A percentile compares a stretch with the other conserved stretches of the same genome.
Conservation (phyloP, 2,797 vertebrate species). For the Schizothorax lantsangensis region DNA sequence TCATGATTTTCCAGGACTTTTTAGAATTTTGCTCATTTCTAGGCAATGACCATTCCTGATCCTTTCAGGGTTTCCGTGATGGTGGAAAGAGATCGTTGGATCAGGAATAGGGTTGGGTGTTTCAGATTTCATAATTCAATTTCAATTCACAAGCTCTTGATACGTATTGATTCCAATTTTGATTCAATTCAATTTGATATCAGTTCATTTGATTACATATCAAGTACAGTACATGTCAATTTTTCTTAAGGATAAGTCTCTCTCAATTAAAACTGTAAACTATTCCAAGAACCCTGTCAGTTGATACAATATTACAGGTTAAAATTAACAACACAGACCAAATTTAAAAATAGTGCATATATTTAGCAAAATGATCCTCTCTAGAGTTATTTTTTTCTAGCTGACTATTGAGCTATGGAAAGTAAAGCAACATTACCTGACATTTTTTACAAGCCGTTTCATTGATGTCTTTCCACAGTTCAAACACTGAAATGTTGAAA, state of each 20-base stretch:
- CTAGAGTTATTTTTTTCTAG: neutral
- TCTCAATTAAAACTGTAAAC: too few species aligned
- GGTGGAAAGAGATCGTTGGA: neutral
- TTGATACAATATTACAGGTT: neutral
- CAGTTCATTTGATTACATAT: neutral
- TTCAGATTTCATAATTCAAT: too few species aligned
- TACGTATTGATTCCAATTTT: too few species aligned
- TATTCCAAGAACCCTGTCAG: neutral
- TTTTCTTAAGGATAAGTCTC: neutral
- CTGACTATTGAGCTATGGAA: neutral
- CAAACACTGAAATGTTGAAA: neutral
- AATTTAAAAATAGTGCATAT: neutral
- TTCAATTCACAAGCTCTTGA: too few species aligned
- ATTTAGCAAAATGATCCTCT: neutral
- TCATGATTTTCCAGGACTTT: neutral
- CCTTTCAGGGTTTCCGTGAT: neutral
- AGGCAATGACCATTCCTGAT: neutral
- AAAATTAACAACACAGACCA: neutral
- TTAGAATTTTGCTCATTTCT: neutral
- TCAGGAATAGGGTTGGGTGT: too few species aligned
- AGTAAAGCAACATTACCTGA: neutral
- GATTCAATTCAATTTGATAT: too few species aligned
- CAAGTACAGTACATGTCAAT: neutral
- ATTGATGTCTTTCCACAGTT: neutral
- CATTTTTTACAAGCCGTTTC: neutral